A percentile compares a stretch with the other conserved stretches of the same genome.
These are phyloP conservation scores for Paratrypauchen microcephalus DNA, from an alignment of 2,797 vertebrate species.

Conservation along the genomic window DNA sequence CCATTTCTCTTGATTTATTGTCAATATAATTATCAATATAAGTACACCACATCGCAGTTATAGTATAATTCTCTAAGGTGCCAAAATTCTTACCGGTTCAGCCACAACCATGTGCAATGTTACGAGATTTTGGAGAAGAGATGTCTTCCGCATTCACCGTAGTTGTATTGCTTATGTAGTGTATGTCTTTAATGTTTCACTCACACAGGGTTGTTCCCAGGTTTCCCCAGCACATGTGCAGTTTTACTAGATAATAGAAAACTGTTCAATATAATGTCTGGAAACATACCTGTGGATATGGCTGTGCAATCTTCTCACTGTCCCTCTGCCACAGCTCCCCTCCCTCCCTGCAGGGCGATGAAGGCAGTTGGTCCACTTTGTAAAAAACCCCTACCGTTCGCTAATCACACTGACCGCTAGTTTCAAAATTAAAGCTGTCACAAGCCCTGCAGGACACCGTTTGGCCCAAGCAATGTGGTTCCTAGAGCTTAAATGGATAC, in stretches of 20 bases:
- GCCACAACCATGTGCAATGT: too few relatives aligned
- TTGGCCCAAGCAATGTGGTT: constrained; percentile 52
- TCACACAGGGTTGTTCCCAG: background rate
- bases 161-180: background rate
- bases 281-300: constrained; percentile 20
- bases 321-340: constrained; percentile 36
- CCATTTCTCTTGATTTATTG: too few relatives aligned
- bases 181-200: constrained; percentile 5
- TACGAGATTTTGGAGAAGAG: too few relatives aligned
- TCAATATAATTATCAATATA: too few relatives aligned
- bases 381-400: constrained; percentile 62
- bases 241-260: constrained; percentile 1
- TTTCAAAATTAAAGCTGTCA: constrained; percentile 75
- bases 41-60: too few relatives aligned
- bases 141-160: too few relatives aligned
- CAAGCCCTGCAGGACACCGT: constrained; percentile 56
- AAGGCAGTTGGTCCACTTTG: constrained; percentile 62
- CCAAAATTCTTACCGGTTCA: too few relatives aligned
- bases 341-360: constrained; percentile 42
- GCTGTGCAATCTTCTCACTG: constrained; percentile 40
- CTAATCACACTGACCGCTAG: constrained; percentile 72
- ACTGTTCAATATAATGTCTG: background rate
- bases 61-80: too few relatives aligned
- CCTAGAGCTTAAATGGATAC: constrained; percentile 63
- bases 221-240: background rate